Conservation (phyloP, 2,113 vertebrate genomes). For the Ictidomys tridecemlineatus region DNA sequence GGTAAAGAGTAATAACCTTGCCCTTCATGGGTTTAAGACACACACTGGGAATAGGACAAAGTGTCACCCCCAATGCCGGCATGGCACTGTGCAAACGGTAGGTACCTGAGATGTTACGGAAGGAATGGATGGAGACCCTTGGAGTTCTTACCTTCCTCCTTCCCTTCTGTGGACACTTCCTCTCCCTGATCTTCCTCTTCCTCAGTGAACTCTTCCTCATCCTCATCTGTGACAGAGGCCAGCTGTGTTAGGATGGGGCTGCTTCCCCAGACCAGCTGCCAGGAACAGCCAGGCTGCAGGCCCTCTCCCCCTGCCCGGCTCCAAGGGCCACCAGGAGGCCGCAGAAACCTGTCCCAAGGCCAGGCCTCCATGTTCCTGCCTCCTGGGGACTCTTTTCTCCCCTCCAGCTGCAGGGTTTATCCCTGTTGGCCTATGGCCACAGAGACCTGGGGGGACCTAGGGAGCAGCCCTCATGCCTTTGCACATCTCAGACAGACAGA, state of each 20-base stretch:
- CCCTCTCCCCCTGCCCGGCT: fast-evolving
- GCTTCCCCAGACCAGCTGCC: not conserved
- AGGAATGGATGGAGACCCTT: too few relatives aligned
- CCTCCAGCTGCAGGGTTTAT: not conserved
- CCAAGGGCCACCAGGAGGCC: not conserved
- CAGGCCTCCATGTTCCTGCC: not conserved
- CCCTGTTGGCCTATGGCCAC: not conserved
- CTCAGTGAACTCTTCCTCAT: slow-evolving; percentile 87
- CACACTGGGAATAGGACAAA: not conserved
- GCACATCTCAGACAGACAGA: not conserved
- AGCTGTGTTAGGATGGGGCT: not conserved
- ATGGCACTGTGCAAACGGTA: not conserved
- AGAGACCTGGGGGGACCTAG: not conserved
- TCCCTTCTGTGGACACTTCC: slow-evolving; percentile 73
- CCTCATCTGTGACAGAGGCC: slow-evolving; percentile 83
- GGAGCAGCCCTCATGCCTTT: not conserved
- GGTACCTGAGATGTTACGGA: not conserved
- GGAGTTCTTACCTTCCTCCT: slow-evolving; percentile 82
- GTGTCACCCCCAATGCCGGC: not conserved
- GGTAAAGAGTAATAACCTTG: not conserved
- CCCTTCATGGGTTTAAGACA: not conserved
- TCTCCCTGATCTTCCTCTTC: slow-evolving; percentile 85
- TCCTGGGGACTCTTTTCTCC: not conserved
- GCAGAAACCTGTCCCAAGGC: not conserved
- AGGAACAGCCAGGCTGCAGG: not conserved